phyloP scores from a whole-genome alignment of 2,888 invertebrate species.

The Hirtodrosophila cameraria region DNA sequence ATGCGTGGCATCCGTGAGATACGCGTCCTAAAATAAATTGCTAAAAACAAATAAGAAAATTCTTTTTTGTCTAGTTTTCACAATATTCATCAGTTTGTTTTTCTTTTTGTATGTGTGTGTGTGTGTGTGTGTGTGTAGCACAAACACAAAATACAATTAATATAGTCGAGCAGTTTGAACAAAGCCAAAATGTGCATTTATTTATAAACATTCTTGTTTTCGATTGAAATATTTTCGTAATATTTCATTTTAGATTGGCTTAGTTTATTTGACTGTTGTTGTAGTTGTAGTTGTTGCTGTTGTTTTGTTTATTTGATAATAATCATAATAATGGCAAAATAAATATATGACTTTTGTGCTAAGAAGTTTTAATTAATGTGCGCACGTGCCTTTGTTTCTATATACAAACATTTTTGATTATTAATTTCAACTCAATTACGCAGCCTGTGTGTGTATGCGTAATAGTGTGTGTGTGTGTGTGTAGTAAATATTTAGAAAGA shows the following conservation, averaged over 20 bases:
- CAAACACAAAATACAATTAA: constrained; percentile 63
- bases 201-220: constrained; percentile 73
- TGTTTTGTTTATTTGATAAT: constrained; percentile 61
- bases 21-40: constrained; percentile 71
- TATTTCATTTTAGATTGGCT: constrained; percentile 48
- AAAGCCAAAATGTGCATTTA: constrained; percentile 54
- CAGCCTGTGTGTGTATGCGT: constrained; percentile 16
- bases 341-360: constrained; percentile 52
- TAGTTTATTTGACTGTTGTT: constrained; percentile 11
- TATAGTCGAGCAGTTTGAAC: constrained; percentile 43
- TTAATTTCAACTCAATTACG: constrained; percentile 14
- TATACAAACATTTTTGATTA: constrained; percentile 1
- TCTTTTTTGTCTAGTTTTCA: constrained; percentile 8
- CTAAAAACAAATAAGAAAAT: constrained; percentile 39
- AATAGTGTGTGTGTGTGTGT: constrained; percentile 3
- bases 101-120: constrained; percentile 8
- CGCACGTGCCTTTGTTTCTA: constrained; percentile 52
- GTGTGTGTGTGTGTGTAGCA: constrained; percentile 12
- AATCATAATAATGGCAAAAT: constrained; percentile 56
- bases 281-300: constrained; percentile 25
- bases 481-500: constrained; percentile 34
- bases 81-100: constrained; percentile 15
- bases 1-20: constrained; percentile 61
- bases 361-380: constrained; percentile 27
- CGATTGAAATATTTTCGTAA: constrained; percentile 66